Conservation (phyloP, 1,140 invertebrate species). For the Thaumetopoea pityocampa region DNA sequence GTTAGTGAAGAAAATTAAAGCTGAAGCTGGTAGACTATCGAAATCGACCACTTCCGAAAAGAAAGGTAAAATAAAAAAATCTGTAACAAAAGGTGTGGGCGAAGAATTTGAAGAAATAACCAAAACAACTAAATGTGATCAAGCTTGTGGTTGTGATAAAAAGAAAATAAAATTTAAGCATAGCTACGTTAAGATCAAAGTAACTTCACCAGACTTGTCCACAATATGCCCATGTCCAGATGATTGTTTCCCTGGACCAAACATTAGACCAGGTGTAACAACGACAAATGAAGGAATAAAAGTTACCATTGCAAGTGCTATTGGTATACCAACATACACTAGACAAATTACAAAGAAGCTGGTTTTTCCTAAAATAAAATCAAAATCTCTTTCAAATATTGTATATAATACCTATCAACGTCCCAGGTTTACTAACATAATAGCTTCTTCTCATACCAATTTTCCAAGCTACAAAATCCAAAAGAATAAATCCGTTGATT, state of each 20-base stretch:
- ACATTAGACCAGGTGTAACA: slow-evolving; percentile 43
- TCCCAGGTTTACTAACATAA: too few relatives aligned
- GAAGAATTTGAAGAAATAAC: slow-evolving; percentile 40
- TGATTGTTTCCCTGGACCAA: slow-evolving; percentile 48
- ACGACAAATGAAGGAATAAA: slow-evolving; percentile 52
- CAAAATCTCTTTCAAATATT: too few relatives aligned
- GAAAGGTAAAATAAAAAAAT: slow-evolving; percentile 32
- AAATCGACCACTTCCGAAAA: slow-evolving; percentile 23
- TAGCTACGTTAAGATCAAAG: slow-evolving; percentile 55
- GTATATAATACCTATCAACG: too few relatives aligned
- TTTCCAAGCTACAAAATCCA: too few relatives aligned
- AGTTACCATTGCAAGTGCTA: slow-evolving; percentile 43
- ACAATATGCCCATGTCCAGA: slow-evolving; percentile 45
- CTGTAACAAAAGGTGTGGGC: slow-evolving; percentile 29
- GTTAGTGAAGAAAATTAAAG: slow-evolving; percentile 26
- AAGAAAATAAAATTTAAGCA: slow-evolving; percentile 61
- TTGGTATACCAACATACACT: slow-evolving; percentile 25
- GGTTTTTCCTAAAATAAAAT: too few relatives aligned
- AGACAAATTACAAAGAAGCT: too few relatives aligned
- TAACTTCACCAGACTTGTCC: slow-evolving; percentile 53
- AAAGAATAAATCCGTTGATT: too few relatives aligned
- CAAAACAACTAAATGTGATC: slow-evolving; percentile 47
- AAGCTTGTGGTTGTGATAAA: slow-evolving; percentile 50
- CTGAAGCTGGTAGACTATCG: slow-evolving; percentile 7
- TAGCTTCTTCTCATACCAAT: too few relatives aligned